phyloP scores from a whole-genome alignment of 1,140 invertebrate genomes.

The Habropoda laboriosa region DNA sequence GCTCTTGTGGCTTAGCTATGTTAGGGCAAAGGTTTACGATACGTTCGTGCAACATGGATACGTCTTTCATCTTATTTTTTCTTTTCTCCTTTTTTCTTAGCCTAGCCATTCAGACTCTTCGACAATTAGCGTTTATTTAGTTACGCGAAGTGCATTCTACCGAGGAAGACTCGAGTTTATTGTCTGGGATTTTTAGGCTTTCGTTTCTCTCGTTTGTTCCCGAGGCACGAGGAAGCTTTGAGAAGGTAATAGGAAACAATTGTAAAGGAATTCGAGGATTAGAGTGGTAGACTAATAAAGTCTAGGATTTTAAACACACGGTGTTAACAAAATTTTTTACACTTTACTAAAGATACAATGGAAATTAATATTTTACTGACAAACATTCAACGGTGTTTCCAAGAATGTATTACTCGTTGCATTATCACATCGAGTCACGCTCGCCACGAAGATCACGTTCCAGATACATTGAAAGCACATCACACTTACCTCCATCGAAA shows the following conservation, averaged over 20 bases:
- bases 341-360: too few species aligned
- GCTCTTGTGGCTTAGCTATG: background rate
- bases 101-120: background rate
- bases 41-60: background rate
- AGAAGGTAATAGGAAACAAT: background rate
- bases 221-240: background rate
- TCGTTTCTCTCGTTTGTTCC: background rate
- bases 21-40: conserved; percentile 1
- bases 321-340: background rate
- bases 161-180: background rate
- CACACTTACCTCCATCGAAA: too few species aligned
- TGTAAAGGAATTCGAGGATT: background rate
- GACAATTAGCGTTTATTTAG: conserved; percentile 6
- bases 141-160: background rate
- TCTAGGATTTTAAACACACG: background rate
- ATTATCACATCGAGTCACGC: too few species aligned
- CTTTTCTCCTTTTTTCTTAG: background rate
- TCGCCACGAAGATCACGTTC: too few species aligned
- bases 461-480: too few species aligned
- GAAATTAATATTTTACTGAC: too few species aligned
- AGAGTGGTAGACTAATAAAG: background rate
- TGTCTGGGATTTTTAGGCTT: background rate
- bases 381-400: too few species aligned
- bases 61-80: too few species aligned
- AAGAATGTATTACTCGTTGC: too few species aligned